Conservation (phyloP, 2,888 invertebrate species). For the Ophion ellenae region DNA sequence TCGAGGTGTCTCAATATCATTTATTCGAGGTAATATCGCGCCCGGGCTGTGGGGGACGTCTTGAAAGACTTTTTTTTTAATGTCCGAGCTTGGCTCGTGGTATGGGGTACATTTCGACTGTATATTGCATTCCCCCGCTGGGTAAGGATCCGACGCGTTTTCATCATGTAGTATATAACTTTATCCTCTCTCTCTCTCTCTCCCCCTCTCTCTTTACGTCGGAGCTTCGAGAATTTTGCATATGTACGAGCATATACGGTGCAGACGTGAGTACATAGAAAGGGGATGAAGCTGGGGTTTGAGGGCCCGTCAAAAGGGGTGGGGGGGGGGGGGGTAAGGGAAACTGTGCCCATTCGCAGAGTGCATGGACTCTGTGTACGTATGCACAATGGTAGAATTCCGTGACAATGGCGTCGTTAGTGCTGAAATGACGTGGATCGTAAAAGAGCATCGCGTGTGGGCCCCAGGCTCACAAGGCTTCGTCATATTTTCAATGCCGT, state of each 20-base stretch:
- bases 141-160: conserved; percentile 17
- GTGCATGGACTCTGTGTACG: conserved; percentile 71
- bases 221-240: conserved; percentile 48
- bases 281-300: conserved; percentile 1
- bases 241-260: not conserved
- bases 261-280: not conserved
- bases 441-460: not conserved
- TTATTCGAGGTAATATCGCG: not conserved
- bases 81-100: not conserved
- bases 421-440: conserved; percentile 65
- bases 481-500: not conserved
- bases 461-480: not conserved
- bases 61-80: not conserved
- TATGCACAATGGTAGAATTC: conserved; percentile 79
- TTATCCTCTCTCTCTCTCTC: conserved; percentile 17
- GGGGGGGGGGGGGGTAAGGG: conserved; percentile 8
- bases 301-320: conserved; percentile 44
- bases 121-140: not conserved
- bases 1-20: not conserved
- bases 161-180: conserved; percentile 24
- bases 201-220: not conserved
- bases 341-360: conserved; percentile 69
- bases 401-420: conserved; percentile 83
- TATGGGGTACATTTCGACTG: not conserved
- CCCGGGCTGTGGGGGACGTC: not conserved